Conservation (phyloP, 2,888 invertebrate genomes). For the Drosophila prostipennis region DNA sequence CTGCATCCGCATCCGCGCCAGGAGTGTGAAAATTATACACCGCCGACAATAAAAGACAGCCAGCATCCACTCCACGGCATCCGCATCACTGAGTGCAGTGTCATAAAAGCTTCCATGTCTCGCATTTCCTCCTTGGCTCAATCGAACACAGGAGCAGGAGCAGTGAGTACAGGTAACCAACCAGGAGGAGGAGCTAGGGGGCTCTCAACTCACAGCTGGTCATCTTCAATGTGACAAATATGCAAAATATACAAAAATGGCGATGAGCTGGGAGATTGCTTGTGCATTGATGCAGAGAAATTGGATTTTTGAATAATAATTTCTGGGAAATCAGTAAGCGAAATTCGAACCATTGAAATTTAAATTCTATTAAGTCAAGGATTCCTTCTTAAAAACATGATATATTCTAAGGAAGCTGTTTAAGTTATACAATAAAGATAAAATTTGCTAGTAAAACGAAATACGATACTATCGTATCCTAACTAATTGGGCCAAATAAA, state of each 20-base stretch:
- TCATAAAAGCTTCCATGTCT: conserved; percentile 50
- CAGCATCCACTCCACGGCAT: conserved; percentile 28
- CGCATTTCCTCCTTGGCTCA: conserved; percentile 31
- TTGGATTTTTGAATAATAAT: conserved; percentile 37
- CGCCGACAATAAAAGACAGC: conserved; percentile 56
- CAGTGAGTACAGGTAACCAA: conserved; percentile 4
- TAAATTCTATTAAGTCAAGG: not conserved
- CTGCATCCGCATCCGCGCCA: conserved; percentile 22
- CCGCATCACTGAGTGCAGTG: conserved; percentile 12
- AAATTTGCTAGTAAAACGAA: too few relatives aligned
- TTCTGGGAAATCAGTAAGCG: conserved; percentile 24
- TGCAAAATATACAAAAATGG: conserved; percentile 37
- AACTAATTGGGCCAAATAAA: too few relatives aligned
- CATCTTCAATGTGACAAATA: conserved; percentile 38
- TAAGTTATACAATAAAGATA: too few relatives aligned
- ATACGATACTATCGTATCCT: too few relatives aligned
- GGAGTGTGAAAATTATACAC: conserved; percentile 73
- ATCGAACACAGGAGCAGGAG: conserved; percentile 3
- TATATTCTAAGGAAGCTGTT: too few relatives aligned
- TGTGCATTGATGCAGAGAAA: conserved; percentile 26
- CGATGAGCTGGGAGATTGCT: conserved; percentile 3
- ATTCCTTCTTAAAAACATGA: not conserved
- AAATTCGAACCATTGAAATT: conserved; percentile 8
- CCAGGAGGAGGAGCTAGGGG: not conserved
- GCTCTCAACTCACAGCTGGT: conserved; percentile 34